A percentile compares a stretch with the other conserved stretches of the same genome.
Evolutionary conservation across 2,797 vertebrate genomes (phyloP).

Genomic region (Glyptemys insculpta): DNA sequence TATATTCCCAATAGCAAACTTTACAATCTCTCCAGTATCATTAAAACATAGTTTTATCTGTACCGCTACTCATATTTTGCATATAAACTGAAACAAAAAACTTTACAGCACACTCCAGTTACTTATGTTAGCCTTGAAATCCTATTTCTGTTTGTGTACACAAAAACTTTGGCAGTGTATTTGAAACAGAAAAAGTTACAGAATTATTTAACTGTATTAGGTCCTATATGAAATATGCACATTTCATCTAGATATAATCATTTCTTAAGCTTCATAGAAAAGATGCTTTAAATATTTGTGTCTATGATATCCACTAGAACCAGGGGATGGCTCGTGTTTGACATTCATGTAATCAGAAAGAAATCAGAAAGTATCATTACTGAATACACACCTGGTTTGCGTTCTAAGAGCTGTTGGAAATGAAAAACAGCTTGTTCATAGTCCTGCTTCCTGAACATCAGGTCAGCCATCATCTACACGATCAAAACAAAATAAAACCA

Average conservation of each 20-base stretch:
- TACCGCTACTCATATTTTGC: not conserved
- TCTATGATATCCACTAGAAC: not conserved
- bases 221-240: not conserved
- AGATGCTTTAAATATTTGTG: not conserved
- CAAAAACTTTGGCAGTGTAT: not conserved
- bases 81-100: not conserved
- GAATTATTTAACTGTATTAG: not conserved
- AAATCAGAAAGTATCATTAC: not conserved
- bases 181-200: not conserved
- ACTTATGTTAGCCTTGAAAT: not conserved
- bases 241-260: not conserved
- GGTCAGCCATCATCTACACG: slow-evolving; percentile 95
- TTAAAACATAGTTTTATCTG: not conserved
- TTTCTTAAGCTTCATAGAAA: not conserved
- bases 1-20: not conserved
- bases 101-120: not conserved
- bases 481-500: not conserved
- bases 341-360: not conserved
- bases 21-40: not conserved
- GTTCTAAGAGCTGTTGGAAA: slow-evolving; percentile 94
- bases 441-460: slow-evolving; percentile 97
- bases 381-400: slow-evolving; percentile 89
- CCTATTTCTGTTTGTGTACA: not conserved
- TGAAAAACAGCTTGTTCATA: slow-evolving; percentile 96
- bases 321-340: not conserved